A percentile compares a stretch with the other conserved stretches of the same genome.
These are phyloP conservation scores for Sycophaga agraensis DNA, from an alignment of 1,140 invertebrate species.

Conservation along the genomic window DNA sequence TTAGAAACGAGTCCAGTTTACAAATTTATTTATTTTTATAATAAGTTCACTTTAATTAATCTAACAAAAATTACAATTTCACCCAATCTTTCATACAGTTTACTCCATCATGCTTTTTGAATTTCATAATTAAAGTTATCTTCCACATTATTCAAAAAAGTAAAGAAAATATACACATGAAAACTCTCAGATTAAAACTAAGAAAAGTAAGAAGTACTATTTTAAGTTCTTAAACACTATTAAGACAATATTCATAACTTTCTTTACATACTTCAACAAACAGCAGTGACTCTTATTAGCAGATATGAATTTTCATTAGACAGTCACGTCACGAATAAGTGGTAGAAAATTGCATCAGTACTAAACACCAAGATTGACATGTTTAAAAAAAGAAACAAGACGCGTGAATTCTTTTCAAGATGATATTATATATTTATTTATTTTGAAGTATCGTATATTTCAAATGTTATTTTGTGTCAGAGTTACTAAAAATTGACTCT, in stretches of 20 bases:
- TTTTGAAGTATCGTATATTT: constrained; percentile 18
- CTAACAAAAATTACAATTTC: constrained; percentile 29
- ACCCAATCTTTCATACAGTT: constrained; percentile 20
- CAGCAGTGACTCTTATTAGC: constrained; percentile 1
- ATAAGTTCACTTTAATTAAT: constrained; percentile 24
- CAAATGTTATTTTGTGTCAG: constrained; percentile 2
- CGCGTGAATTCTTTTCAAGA: neutral
- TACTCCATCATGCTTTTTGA: neutral
- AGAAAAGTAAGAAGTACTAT: constrained; percentile 14
- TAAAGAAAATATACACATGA: constrained; percentile 6
- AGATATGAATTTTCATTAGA: neutral
- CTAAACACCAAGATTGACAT: constrained; percentile 8
- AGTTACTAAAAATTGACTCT: neutral
- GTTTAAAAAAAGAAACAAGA: constrained; percentile 22
- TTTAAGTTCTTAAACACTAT: constrained; percentile 7
- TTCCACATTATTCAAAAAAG: constrained; percentile 5
- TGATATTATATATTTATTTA: constrained; percentile 20
- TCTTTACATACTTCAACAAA: constrained; percentile 2
- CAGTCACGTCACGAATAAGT: constrained; percentile 1
- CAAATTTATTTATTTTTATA: constrained; percentile 26
- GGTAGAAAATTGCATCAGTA: neutral
- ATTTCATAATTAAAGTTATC: constrained; percentile 9
- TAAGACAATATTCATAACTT: neutral
- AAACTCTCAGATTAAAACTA: neutral
- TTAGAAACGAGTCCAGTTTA: constrained; percentile 29